Base-by-base conservation (phyloP, 2,797 vertebrate species). In the Squalus acanthias region DNA sequence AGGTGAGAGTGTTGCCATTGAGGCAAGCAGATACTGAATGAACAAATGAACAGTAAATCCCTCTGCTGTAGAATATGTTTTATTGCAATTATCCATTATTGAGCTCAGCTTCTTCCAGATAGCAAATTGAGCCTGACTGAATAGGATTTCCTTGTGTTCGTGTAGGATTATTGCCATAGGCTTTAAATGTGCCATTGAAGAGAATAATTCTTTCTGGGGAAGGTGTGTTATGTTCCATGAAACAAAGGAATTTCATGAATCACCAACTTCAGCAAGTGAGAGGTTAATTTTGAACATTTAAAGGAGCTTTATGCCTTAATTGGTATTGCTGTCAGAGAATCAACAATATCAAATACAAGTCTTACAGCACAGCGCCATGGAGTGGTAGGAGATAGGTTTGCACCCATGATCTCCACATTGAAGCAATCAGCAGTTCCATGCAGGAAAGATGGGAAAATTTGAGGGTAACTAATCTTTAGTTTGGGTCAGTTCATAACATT, bases 311-410 rank as follows among this genome's bases (percentile, higher is more conserved):
- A 9, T 93, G 63, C 65, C 63, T 39, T 65, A 39, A 13, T 24
- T 24, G 8, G 91, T 20, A 93, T 46, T 3, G 9, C 2, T 91
- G 3, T 9, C 2, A 46, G n/a, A 39, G 46, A 67, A 69, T 0
- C 15, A 93, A 69, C 6, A 50, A 88, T 63, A 39, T 92, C 15
- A 89, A 29, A 39, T 3, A 69, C 65, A 93, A 93, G n/a, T 69
- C n/a, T 46, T 39, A 93, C 63, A 93, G n/a, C n/a, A 93, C 65
- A 93, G 91, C 91, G 39, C 91, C 91, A 67, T 53, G 46, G 7
- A 93, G 20, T 93, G n/a, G 91, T 69, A 20, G 33, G 33, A 3
- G 20, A 69, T 69, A 67, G n/a, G 39, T 67, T 39, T 93, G 91
- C n/a, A 85, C 39, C 82, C 39, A 93, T 24, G 57, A 63, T 65